Evolutionary conservation across 2,797 vertebrate genomes (phyloP).

Genomic region (Sternotherus odoratus): DNA sequence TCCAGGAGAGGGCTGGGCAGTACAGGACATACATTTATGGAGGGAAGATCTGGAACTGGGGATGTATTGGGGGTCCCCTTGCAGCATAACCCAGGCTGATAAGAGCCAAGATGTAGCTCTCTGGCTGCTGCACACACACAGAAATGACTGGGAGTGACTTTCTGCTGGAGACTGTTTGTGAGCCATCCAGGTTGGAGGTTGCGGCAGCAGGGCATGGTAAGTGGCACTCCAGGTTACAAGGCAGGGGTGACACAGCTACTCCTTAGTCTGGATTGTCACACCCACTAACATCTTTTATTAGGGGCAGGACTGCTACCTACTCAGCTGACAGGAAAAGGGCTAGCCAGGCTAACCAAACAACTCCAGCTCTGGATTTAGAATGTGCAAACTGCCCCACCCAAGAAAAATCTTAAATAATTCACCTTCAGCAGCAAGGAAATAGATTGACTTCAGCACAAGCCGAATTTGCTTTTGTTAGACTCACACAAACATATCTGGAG

Average conservation of each 20-base stretch:
- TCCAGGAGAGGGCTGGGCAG: neutral
- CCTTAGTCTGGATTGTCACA: neutral
- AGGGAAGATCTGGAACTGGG: neutral
- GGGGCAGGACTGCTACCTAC: neutral
- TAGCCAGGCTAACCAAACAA: neutral
- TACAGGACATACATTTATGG: neutral
- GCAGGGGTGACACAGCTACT: neutral
- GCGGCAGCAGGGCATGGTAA: neutral
- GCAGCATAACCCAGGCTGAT: neutral
- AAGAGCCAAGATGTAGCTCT: neutral
- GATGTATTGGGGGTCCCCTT: neutral
- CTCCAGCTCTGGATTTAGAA: neutral
- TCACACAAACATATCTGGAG: neutral
- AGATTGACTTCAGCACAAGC: neutral
- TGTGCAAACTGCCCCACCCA: neutral
- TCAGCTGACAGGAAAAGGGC: neutral
- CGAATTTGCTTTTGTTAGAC: neutral
- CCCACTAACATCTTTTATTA: neutral
- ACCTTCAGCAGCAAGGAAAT: neutral
- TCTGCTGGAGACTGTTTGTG: neutral
- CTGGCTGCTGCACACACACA: neutral
- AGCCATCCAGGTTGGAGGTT: neutral
- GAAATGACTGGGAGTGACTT: neutral
- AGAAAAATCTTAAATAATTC: neutral
- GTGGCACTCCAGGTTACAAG: neutral